Evolutionary conservation across 2,888 invertebrate species (phyloP).

Genomic region (Oligia fasciuncula): DNA sequence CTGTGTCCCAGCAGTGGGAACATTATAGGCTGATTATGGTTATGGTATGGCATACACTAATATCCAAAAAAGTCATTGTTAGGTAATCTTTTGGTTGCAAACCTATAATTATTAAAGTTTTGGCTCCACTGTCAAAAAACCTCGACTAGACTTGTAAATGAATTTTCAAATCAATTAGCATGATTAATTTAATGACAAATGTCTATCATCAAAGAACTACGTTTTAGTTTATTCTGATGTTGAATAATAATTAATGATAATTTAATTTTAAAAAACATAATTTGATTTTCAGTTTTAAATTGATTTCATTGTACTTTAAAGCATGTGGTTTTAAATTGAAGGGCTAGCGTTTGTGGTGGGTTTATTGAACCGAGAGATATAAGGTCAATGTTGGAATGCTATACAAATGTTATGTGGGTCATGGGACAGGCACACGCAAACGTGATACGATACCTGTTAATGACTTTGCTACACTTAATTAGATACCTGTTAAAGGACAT

Average conservation of each 20-base stretch:
- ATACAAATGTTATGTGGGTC: conserved; percentile 78
- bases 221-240: conserved; percentile 6
- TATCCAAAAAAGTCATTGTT: not conserved
- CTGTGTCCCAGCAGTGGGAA: too few species aligned
- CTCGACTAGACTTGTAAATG: not conserved
- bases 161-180: not conserved
- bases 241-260: not conserved
- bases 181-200: not conserved
- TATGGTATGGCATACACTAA: not conserved
- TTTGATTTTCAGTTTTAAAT: conserved; percentile 24
- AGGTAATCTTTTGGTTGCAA: not conserved
- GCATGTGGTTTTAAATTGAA: conserved; percentile 34
- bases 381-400: conserved; percentile 74
- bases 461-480: conserved; percentile 76
- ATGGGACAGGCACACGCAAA: conserved; percentile 77
- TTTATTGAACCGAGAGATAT: conserved; percentile 65
- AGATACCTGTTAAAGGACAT: conserved; percentile 73
- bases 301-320: conserved; percentile 36
- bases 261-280: conserved; percentile 21
- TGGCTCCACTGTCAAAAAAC: not conserved
- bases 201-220: not conserved
- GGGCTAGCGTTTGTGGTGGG: conserved; percentile 50
- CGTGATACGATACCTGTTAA: conserved; percentile 78
- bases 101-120: not conserved
- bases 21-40: too few species aligned